Percentiles rank a stretch among this genome's conserved stretches.
phyloP scores from a whole-genome alignment of 2,113 vertebrate species.

The Apodemus speciosus region DNA sequence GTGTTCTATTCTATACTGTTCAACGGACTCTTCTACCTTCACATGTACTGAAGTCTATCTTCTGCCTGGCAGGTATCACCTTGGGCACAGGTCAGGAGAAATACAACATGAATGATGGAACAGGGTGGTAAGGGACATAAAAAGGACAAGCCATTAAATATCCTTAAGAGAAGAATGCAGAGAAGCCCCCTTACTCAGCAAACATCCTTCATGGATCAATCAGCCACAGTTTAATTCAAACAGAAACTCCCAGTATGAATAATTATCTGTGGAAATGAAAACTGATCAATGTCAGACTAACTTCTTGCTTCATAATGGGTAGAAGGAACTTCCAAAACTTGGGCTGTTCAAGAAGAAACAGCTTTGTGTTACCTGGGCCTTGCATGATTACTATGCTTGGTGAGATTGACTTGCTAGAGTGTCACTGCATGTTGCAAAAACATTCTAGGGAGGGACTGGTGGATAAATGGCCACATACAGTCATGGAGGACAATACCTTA shows the following conservation, averaged over 20 bases:
- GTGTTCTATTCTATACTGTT: too few relatives aligned
- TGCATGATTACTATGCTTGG: conserved; percentile 26
- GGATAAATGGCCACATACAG: conserved; percentile 25
- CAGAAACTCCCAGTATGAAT: conserved; percentile 64
- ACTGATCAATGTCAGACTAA: conserved; percentile 34
- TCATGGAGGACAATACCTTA: background rate
- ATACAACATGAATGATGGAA: conserved; percentile 59
- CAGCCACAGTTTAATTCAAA: background rate
- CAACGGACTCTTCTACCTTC: too few relatives aligned
- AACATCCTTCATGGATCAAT: background rate
- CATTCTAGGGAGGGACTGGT: conserved; percentile 52
- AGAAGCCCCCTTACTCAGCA: conserved; percentile 31
- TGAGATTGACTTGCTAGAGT: background rate
- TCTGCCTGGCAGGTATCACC: background rate
- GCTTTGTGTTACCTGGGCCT: conserved; percentile 51
- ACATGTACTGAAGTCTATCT: conserved; percentile 84
- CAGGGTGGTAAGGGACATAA: background rate
- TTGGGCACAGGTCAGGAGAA: background rate
- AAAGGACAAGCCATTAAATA: background rate
- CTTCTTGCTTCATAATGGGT: conserved; percentile 52
- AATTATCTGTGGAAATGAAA: conserved; percentile 40
- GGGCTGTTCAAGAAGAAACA: conserved; percentile 50
- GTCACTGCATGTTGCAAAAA: background rate
- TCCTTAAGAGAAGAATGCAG: background rate
- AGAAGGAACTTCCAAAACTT: conserved; percentile 5